Conservation (phyloP, 2,888 invertebrate genomes). For the Spodoptera littoralis region DNA sequence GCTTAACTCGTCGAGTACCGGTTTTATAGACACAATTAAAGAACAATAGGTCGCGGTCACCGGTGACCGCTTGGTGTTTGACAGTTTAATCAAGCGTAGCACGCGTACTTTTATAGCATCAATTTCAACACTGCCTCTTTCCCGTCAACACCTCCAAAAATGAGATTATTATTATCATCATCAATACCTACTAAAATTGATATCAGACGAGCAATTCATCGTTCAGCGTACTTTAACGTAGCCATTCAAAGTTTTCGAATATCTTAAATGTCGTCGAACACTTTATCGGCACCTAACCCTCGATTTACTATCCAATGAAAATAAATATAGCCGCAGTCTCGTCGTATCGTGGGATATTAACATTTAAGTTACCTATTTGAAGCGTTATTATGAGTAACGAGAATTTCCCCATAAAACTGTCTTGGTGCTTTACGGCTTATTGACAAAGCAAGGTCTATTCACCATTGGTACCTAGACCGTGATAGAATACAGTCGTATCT, state of each 20-base stretch:
- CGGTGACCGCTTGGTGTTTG: too few relatives aligned
- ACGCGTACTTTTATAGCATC: too few relatives aligned
- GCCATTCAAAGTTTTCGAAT: constrained; percentile 35
- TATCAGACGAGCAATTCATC: constrained; percentile 9
- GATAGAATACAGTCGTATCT: not conserved
- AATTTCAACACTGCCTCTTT: too few relatives aligned
- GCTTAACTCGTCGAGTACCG: too few relatives aligned
- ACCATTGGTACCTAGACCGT: constrained; percentile 6
- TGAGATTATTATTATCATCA: too few relatives aligned
- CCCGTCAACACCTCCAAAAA: too few relatives aligned
- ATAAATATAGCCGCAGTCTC: constrained; percentile 57
- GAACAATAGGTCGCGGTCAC: too few relatives aligned
- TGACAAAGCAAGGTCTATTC: constrained; percentile 41
- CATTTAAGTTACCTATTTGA: constrained; percentile 46
- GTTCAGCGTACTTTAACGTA: constrained; percentile 6
- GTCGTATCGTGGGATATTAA: constrained; percentile 44
- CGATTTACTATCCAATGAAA: constrained; percentile 63
- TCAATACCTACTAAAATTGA: not conserved
- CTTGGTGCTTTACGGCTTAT: constrained; percentile 17
- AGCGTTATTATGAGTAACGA: constrained; percentile 32
- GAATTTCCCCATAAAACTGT: constrained; percentile 35
- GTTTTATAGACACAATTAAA: too few relatives aligned
- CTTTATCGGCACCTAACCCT: constrained; percentile 52
- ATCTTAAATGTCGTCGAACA: constrained; percentile 40
- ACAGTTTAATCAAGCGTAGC: too few relatives aligned